Percentiles rank a stretch among this genome's conserved stretches.
Conservation (phyloP, 2,113 vertebrate species). For the Malurus melanocephalus region DNA sequence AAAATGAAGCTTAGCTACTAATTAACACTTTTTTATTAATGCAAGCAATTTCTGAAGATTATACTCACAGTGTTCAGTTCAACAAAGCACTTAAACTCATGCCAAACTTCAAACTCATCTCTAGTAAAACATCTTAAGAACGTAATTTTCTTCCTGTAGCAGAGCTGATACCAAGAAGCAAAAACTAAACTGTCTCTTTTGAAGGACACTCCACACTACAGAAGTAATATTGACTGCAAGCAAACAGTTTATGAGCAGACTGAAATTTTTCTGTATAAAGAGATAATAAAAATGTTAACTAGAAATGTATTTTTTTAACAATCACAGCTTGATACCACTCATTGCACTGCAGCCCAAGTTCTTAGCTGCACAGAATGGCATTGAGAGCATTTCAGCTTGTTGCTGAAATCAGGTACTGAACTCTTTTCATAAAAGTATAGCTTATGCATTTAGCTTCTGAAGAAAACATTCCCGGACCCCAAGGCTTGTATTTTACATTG, state of each 20-base stretch:
- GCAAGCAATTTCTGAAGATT: conserved; percentile 15
- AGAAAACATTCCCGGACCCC: not conserved
- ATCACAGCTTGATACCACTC: not conserved
- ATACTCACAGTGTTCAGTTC: not conserved
- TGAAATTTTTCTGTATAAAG: not conserved
- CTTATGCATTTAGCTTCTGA: not conserved
- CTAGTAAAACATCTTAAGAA: not conserved
- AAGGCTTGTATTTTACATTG: not conserved
- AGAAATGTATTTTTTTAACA: not conserved
- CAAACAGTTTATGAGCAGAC: not conserved
- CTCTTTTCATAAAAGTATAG: not conserved
- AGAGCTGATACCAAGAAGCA: not conserved
- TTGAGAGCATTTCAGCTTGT: not conserved
- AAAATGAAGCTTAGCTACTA: conserved; percentile 26
- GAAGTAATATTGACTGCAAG: not conserved
- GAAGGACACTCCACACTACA: not conserved
- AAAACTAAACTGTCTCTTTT: not conserved
- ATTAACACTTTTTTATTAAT: conserved; percentile 28
- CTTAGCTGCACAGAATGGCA: not conserved
- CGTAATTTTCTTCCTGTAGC: not conserved
- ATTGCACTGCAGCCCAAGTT: not conserved
- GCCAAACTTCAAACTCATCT: conserved; percentile 18
- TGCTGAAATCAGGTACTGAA: not conserved
- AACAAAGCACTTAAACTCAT: conserved; percentile 1
- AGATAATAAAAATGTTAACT: not conserved